phyloP scores from a whole-genome alignment of 1,140 invertebrate species.

The Cotesia glomerata region DNA sequence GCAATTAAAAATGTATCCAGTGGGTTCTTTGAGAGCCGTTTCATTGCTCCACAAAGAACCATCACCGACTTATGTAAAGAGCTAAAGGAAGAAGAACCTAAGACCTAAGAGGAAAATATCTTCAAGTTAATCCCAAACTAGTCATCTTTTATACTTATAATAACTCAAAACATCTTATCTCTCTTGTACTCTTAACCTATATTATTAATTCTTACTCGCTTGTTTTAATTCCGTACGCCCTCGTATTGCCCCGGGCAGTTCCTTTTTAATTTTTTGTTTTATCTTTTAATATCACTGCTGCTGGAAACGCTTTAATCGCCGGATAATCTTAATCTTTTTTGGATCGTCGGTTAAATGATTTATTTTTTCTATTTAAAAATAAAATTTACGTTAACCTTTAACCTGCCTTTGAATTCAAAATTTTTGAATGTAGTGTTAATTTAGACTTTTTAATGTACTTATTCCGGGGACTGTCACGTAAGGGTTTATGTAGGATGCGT shows the following conservation, averaged over 20 bases:
- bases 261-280: conserved; percentile 19
- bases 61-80: too few species aligned
- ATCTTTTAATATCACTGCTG: neutral
- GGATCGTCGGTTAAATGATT: conserved; percentile 31
- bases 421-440: too few species aligned
- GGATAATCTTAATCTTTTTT: conserved; percentile 57
- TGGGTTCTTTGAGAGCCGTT: conserved; percentile 61
- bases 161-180: neutral
- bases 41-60: conserved; percentile 56
- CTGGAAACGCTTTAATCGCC: conserved; percentile 59
- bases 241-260: conserved; percentile 28
- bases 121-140: conserved; percentile 41
- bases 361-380: conserved; percentile 47
- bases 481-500: neutral
- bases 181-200: conserved; percentile 15
- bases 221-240: conserved; percentile 28
- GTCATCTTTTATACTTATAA: conserved; percentile 34
- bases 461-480: neutral
- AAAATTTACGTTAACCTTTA: conserved; percentile 49
- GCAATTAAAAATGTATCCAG: conserved; percentile 64
- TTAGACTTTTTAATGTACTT: too few species aligned
- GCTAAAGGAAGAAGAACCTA: conserved; percentile 4
- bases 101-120: neutral
- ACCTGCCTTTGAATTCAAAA: neutral
- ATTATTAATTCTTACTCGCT: conserved; percentile 31